Evolutionary conservation across 92 coral and sea anemone genomes (phyloP).

Genomic region (Diadumene lineata): DNA sequence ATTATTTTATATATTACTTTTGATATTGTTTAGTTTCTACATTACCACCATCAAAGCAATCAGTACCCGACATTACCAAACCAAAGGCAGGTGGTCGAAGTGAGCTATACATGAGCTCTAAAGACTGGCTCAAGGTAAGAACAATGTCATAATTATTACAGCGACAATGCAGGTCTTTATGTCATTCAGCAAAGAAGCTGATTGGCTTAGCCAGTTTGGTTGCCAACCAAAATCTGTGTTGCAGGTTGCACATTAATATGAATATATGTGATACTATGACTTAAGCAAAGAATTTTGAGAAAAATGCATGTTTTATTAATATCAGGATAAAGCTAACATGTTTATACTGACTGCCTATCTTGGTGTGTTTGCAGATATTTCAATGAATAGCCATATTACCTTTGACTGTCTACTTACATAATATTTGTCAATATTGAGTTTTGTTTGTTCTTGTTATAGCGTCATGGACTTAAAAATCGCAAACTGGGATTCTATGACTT

Average conservation of each 20-base stretch:
- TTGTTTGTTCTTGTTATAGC: constrained; percentile 41
- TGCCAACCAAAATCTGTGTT: too few species aligned
- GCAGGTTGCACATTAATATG: too few species aligned
- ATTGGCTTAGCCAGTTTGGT: too few species aligned
- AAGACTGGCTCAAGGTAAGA: constrained; percentile 93
- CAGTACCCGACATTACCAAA: constrained; percentile 18
- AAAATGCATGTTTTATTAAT: too few species aligned
- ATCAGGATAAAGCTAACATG: too few species aligned
- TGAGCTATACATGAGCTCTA: constrained; percentile 95
- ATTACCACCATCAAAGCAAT: constrained; percentile 35
- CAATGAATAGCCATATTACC: too few species aligned
- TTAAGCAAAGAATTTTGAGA: too few species aligned
- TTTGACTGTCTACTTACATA: background rate
- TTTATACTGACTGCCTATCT: too few species aligned
- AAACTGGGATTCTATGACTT: constrained; percentile 87
- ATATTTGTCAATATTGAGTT: background rate
- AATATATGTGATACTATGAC: too few species aligned
- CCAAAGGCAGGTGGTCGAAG: constrained; percentile 53
- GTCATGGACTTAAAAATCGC: constrained; percentile 81
- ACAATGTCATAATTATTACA: background rate
- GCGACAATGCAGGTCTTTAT: background rate
- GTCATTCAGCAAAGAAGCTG: too few species aligned
- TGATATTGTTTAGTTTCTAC: constrained; percentile 24
- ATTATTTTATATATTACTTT: background rate
- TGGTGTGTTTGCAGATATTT: too few species aligned